Evolutionary conservation across 1,140 invertebrate genomes (phyloP).

Genomic region (Ceratitis capitata): DNA sequence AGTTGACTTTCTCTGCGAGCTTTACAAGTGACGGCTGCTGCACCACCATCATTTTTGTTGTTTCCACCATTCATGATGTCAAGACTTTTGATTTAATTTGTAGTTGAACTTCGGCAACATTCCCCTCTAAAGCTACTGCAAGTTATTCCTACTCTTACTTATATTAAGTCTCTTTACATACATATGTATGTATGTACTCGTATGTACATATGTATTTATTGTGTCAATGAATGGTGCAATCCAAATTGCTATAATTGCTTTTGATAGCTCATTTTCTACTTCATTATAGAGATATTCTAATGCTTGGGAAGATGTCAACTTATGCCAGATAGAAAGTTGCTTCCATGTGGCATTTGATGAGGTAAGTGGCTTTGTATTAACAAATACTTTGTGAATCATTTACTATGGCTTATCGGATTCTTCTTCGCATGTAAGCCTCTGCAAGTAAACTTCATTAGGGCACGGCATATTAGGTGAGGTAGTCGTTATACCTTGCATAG

Average conservation of each 20-base stretch:
- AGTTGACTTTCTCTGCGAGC: neutral
- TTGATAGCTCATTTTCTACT: conserved; percentile 1
- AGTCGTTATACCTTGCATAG: too few relatives aligned
- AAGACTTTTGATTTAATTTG: conserved; percentile 12
- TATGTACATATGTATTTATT: neutral
- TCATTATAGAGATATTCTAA: neutral
- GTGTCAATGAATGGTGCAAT: conserved; percentile 1
- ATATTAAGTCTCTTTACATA: neutral
- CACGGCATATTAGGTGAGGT: too few relatives aligned
- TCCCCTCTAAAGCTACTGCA: neutral
- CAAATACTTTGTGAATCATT: too few relatives aligned
- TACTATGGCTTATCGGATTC: too few relatives aligned
- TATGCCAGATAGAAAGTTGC: neutral
- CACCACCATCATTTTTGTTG: neutral
- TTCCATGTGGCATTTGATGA: neutral
- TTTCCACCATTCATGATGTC: neutral
- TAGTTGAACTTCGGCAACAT: conserved; percentile 27
- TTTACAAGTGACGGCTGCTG: neutral
- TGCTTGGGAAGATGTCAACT: neutral
- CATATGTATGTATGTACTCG: too few relatives aligned
- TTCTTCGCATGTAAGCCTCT: too few relatives aligned
- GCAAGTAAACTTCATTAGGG: too few relatives aligned
- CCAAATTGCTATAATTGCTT: neutral
- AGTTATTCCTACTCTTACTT: neutral
- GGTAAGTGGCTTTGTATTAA: too few relatives aligned